These are phyloP conservation scores for Diuraphis noxia DNA, from an alignment of 1,140 invertebrate species.

Conservation along the genomic window DNA sequence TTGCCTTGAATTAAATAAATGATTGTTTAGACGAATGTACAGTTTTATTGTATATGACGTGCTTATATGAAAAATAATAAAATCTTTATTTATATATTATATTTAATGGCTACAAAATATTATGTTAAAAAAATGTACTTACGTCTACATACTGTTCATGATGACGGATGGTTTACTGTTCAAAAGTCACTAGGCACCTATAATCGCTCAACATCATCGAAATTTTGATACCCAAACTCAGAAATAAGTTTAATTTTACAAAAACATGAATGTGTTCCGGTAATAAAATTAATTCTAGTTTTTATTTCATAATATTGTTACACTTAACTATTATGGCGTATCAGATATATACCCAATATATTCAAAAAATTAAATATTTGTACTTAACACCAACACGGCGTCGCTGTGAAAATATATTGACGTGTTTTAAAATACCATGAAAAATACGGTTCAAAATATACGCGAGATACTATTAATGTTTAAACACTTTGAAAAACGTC, in stretches of 20 bases:
- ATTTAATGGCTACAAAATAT: too few relatives aligned
- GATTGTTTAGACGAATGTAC: neutral
- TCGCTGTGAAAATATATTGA: neutral
- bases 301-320: too few relatives aligned
- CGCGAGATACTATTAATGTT: neutral
- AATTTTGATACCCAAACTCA: neutral
- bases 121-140: neutral
- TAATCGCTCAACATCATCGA: neutral
- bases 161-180: neutral
- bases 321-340: too few relatives aligned
- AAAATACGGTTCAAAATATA: neutral
- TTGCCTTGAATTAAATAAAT: neutral
- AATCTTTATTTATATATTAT: neutral
- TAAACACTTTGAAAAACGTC: neutral
- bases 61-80: neutral
- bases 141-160: neutral
- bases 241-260: neutral
- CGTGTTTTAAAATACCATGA: neutral
- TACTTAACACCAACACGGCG: neutral
- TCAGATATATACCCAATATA: too few relatives aligned
- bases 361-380: neutral
- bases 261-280: too few relatives aligned
- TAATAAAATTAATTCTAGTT: too few relatives aligned
- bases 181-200: neutral
- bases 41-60: neutral